Evolutionary conservation across 2,888 invertebrate genomes (phyloP).

Genomic region (Metacarcinus magister): DNA sequence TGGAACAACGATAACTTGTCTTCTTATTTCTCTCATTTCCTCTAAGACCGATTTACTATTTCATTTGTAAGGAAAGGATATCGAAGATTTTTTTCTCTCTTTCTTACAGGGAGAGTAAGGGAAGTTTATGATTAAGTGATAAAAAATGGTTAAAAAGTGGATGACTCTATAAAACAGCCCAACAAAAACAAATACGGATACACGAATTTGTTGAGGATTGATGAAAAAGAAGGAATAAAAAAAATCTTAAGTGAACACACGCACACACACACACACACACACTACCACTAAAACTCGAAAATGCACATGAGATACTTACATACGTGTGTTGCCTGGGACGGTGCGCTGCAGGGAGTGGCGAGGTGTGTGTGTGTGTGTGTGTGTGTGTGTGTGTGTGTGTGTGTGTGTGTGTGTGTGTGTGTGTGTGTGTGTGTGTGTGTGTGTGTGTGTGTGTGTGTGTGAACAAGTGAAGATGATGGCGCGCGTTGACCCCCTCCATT

Average conservation of each 20-base stretch:
- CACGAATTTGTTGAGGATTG: no score
- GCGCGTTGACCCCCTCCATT: neutral
- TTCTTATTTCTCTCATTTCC: no score
- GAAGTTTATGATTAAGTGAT: no score
- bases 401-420: slow-evolving; percentile 31
- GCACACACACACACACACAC: neutral
- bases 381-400: slow-evolving; percentile 43
- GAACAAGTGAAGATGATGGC: neutral
- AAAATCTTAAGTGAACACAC: neutral
- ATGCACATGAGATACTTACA: neutral
- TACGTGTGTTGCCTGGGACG: neutral
- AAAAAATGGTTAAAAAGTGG: no score
- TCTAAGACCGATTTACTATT: no score
- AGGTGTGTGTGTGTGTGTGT: slow-evolving; percentile 54
- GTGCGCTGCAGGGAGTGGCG: neutral
- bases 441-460: slow-evolving; percentile 41
- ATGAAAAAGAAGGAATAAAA: neutral
- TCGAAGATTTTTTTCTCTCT: no score
- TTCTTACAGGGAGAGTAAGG: no score
- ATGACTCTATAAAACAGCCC: no score
- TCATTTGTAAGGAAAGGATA: no score
- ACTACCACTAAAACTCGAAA: neutral
- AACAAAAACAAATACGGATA: no score
- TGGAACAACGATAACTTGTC: no score
- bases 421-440: slow-evolving; percentile 17